A percentile compares a stretch with the other conserved stretches of the same genome.
These are phyloP conservation scores for human (Homo sapiens) DNA, from an alignment of 2,113 vertebrate species.

Conservation along the genomic window DNA sequence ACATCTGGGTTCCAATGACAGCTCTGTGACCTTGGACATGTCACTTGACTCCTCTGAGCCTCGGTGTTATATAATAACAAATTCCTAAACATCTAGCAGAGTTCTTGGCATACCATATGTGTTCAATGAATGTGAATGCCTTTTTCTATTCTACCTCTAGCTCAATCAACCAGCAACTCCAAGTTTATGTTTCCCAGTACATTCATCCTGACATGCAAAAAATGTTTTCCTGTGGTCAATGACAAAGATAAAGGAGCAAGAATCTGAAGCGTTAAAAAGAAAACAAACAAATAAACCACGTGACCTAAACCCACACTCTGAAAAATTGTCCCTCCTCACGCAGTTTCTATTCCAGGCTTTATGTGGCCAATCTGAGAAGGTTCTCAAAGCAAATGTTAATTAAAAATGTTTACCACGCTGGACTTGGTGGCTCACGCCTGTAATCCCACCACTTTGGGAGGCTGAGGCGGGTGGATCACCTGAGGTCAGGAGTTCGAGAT, in stretches of 20 bases:
- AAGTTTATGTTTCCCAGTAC: neutral
- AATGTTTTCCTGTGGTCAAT: neutral
- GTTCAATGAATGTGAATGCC: neutral
- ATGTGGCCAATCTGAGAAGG: constrained; percentile 74
- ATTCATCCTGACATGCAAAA: neutral
- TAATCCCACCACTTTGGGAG: too few relatives aligned
- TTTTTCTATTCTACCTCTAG: neutral
- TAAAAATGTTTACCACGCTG: constrained; percentile 49
- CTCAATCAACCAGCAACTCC: neutral
- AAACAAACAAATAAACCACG: constrained; percentile 10
- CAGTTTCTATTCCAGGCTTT: constrained; percentile 71
- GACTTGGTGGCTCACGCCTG: too few relatives aligned
- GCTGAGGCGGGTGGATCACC: too few relatives aligned
- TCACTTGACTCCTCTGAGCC: neutral
- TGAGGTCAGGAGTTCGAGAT: too few relatives aligned
- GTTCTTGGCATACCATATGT: neutral
- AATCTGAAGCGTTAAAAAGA: constrained; percentile 53
- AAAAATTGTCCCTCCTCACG: constrained; percentile 57
- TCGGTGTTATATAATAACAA: neutral
- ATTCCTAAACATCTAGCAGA: neutral
- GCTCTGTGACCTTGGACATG: neutral
- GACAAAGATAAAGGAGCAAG: constrained; percentile 13
- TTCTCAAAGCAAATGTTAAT: constrained; percentile 82
- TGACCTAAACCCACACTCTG: neutral
- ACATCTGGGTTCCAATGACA: neutral